Evolutionary conservation across 2,888 invertebrate genomes (phyloP), one percentile per base, ranked within the genome.

Genomic region (Hirtodrosophila alboralis): DNA sequence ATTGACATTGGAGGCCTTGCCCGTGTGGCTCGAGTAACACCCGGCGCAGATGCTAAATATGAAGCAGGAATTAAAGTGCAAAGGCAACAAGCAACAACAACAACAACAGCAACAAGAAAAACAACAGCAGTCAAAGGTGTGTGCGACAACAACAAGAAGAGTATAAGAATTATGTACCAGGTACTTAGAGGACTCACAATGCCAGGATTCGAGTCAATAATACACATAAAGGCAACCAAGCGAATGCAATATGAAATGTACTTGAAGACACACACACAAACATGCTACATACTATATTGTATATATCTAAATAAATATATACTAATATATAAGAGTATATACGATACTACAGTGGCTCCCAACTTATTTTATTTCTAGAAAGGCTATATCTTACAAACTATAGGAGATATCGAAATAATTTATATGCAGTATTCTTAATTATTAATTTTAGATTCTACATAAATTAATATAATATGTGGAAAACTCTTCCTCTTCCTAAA

Each of bases 11-110:
- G 70, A 47, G 66, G 53, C 34, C 33, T 36, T 53, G 48, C 52
- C 43, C 54, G 41, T 54, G 44, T 58, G 54, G 52, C 62, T 64
- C 58, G 44, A 60, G 72, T 67, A 84, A 83, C 81, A 83, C 84
- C 81, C 81, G 81, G 81, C 81, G 81, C 81, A 83, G 81, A 84
- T 83, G 81, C 71, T 83, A 83, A 76, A 81, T 73, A 80, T 78
- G 79, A 75, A 75, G 79, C 73, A 73, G 83, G 75, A 77, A 78
- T 78, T 75, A 78, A 77, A 78, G 68, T 78, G 78, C 73, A 80
- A 72, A 76, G 73, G 66, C 66, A 61, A n/a, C 62, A 58, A 58
- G 36, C 69, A 37, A 30, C 28, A 52, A 7, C 36, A 44, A 12
- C 34, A 18, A 5, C 23, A 43, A n/a, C 34, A 56, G 8, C 38